Conservation (phyloP, 2,888 invertebrate genomes). For the Volucella inflata region DNA sequence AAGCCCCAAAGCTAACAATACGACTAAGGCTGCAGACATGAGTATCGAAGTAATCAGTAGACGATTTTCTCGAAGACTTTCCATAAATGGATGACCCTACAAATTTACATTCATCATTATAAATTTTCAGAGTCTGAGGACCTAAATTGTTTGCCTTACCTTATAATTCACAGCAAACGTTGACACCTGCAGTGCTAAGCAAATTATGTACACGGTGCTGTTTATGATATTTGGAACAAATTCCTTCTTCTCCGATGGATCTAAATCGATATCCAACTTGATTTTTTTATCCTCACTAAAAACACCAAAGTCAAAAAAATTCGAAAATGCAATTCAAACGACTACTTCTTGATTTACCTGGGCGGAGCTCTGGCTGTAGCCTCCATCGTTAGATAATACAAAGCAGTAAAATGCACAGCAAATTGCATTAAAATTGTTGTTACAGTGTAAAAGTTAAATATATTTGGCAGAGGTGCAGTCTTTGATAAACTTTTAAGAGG, state of each 20-base stretch:
- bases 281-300: slow-evolving; percentile 85
- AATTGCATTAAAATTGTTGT: slow-evolving; percentile 97
- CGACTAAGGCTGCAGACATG: slow-evolving; percentile 91
- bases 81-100: slow-evolving; percentile 99
- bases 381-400: slow-evolving; percentile 94
- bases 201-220: slow-evolving; percentile 99
- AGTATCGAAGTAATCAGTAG: slow-evolving; percentile 95
- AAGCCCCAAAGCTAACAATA: slow-evolving; percentile 92
- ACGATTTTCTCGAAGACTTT: slow-evolving; percentile 95
- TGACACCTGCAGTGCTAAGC: slow-evolving; percentile 97
- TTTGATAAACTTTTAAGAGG: slow-evolving; percentile 96
- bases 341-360: slow-evolving; percentile 84
- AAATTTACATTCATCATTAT: slow-evolving; percentile 65
- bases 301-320: slow-evolving; percentile 58
- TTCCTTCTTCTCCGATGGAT: slow-evolving; percentile 90
- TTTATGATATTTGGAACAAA: slow-evolving; percentile 98
- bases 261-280: slow-evolving; percentile 86
- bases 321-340: neutral
- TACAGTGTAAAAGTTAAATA: slow-evolving; percentile 98
- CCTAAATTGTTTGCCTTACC: slow-evolving; percentile 85
- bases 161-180: slow-evolving; percentile 99
- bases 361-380: slow-evolving; percentile 90
- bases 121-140: neutral
- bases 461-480: slow-evolving; percentile 97
- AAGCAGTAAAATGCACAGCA: slow-evolving; percentile 95